phyloP scores from a whole-genome alignment of 2,113 vertebrate species.

The Etia nguti region DNA sequence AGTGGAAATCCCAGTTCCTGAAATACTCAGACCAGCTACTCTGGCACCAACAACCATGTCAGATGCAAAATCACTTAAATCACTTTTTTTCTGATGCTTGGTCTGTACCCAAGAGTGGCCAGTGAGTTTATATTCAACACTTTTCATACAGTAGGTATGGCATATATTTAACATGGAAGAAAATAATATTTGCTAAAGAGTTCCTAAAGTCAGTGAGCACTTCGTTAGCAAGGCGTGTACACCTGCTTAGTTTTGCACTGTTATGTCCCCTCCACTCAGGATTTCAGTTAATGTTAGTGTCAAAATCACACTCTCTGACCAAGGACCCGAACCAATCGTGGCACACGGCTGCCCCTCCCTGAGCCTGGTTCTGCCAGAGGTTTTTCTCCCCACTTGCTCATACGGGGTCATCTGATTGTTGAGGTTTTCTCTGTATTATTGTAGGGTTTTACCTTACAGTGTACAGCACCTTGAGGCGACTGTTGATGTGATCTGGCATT shows the following conservation, averaged over 20 bases:
- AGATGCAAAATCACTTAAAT: not conserved
- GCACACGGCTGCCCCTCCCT: not conserved
- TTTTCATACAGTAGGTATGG: not conserved
- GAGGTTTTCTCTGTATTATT: too few relatives aligned
- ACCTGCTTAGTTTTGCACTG: not conserved
- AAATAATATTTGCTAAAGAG: not conserved
- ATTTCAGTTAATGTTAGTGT: not conserved
- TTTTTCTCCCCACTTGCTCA: too few relatives aligned
- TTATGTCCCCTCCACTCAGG: not conserved
- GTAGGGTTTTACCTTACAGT: too few relatives aligned
- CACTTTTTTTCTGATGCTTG: not conserved
- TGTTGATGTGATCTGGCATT: not conserved
- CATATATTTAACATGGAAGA: not conserved
- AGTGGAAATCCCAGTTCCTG: not conserved
- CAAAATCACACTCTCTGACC: not conserved
- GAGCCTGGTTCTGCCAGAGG: too few relatives aligned
- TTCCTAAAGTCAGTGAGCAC: not conserved
- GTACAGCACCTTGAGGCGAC: not conserved
- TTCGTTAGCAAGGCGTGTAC: fast-evolving
- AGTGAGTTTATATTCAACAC: not conserved
- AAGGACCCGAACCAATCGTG: not conserved
- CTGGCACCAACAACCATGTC: not conserved
- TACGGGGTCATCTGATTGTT: too few relatives aligned
- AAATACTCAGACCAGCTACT: not conserved
- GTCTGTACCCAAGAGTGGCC: not conserved